These are phyloP conservation scores for Linepithema humile DNA, from an alignment of 1,140 invertebrate genomes.

Conservation along the genomic window DNA sequence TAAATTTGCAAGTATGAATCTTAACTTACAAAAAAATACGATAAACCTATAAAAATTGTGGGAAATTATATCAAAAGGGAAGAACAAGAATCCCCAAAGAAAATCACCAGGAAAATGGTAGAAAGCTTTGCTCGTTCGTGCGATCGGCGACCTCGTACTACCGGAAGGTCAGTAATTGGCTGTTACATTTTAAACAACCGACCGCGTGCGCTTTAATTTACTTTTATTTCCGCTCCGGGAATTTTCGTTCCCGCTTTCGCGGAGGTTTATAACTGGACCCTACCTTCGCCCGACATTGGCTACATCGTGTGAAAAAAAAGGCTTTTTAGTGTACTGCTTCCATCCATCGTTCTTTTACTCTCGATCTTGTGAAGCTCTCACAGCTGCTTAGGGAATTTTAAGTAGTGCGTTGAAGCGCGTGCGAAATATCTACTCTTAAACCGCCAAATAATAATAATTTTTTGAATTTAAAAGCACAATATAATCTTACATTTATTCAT, in stretches of 20 bases:
- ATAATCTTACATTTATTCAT: not conserved
- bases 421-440: conserved; percentile 38
- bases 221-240: conserved; percentile 73
- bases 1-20: not conserved
- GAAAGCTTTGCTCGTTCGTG: conserved; percentile 29
- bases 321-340: conserved; percentile 39
- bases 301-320: conserved; percentile 47
- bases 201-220: conserved; percentile 72
- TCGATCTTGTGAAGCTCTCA: conserved; percentile 52
- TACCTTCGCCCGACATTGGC: conserved; percentile 31
- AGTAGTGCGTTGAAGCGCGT: conserved; percentile 31
- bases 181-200: conserved; percentile 76
- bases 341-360: conserved; percentile 62
- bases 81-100: conserved; percentile 18
- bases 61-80: conserved; percentile 13
- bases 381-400: conserved; percentile 55
- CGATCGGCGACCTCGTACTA: conserved; percentile 47
- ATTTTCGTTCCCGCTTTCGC: conserved; percentile 69
- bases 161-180: conserved; percentile 70
- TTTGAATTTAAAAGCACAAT: not conserved
- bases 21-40: not conserved
- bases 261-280: conserved; percentile 67
- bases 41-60: not conserved
- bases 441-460: conserved; percentile 11
- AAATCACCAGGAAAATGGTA: conserved; percentile 35